Base-by-base conservation (phyloP, 2,113 vertebrate species). In the Sakesphorus luctuosus region DNA sequence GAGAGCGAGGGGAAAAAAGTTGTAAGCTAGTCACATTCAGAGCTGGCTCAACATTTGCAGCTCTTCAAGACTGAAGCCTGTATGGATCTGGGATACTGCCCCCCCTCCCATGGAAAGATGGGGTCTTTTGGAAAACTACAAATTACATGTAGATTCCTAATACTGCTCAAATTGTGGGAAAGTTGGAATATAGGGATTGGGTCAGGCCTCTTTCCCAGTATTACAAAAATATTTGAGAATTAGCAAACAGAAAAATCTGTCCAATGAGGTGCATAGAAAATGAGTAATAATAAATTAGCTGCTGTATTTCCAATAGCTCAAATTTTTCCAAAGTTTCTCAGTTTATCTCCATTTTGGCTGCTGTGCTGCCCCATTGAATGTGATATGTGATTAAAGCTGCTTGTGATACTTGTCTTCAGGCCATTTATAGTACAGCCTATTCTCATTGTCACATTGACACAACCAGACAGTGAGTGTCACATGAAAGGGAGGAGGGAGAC, bases 221-320 rank as follows among this genome's bases (percentile, higher is more conserved):
- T 79, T 75, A 87, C 35, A 89, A 72, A 93, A 93, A 76, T 38
- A 91, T 46, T 89, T 79, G 61, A 87, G 58, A 89, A 84, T 87
- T 87, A 58, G 73, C 87, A 94, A 89, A 81, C 49, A 87, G 43
- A 96, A 94, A 96, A 87, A 56, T 79, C 69, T 75, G 40, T 85
- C 89, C 31, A 56, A 24, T 62, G 31, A 82, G 82, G 40, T 73
- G n/a, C 6, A 35, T 25, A 36, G 81, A 93, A 92, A 74, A 87
- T 46, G 2, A 79, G 31, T 35, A 85, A 85, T 46, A 83, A 89
- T 91, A 92, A 89, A 89, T 93, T 59, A 91, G 50, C 50, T 87
- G 40, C 36, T 83, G 18, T 68, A 33, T 80, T 79, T 85, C 29
- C 76, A 89, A 89, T 3, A 4, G 13, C 24, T 82, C 23, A 4